Base-by-base conservation (phyloP, 2,888 invertebrate species). In the Trichogramma evanescens region DNA sequence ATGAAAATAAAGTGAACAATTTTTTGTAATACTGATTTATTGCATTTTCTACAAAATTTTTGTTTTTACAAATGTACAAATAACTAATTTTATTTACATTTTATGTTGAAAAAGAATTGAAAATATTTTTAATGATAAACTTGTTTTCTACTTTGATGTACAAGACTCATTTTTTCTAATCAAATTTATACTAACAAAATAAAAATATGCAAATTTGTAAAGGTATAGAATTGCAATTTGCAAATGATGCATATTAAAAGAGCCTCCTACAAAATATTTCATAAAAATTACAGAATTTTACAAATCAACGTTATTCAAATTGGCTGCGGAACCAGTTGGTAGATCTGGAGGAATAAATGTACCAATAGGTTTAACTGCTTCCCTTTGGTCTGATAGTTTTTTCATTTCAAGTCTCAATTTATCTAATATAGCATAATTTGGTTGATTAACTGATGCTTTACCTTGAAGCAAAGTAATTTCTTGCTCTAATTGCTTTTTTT, bases 401-500 rank as follows among this genome's bases (percentile, higher is more conserved):
- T 79, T 73, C 90, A 96, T 91, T 80, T 95, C 95, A 61, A 84
- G 78, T 60, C 88, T 83, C 26, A 96, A 81, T 71, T 95, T 95
- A 62, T 88, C 86, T 39, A 95, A 82, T 67, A 95, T 95, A 0
- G 93, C 93, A 79, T 89, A 87, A 80, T 95, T 95, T 39, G 95
- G 95, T 68, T 91, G 89, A 81, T 95, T 93, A 52, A 90, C 86
- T 0, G 90, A 88, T 4, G 94, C 94, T 78, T 91, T 89, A 72
- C 91, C 88, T 75, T 91, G 91, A n/a, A 95, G 80, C 44, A 92
- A 83, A 0, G 95, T 95, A 59, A 95, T 94, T 80, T 94, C 91
- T 75, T 94, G 93, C 70, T 95, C 94, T 71, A 94, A 89, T 68
- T 90, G 84, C 78, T 94, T 95, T 79, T 92, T 93, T 77, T 95